Evolutionary conservation across 2,888 invertebrate genomes (phyloP).

Genomic region (Drosophila barbarae): DNA sequence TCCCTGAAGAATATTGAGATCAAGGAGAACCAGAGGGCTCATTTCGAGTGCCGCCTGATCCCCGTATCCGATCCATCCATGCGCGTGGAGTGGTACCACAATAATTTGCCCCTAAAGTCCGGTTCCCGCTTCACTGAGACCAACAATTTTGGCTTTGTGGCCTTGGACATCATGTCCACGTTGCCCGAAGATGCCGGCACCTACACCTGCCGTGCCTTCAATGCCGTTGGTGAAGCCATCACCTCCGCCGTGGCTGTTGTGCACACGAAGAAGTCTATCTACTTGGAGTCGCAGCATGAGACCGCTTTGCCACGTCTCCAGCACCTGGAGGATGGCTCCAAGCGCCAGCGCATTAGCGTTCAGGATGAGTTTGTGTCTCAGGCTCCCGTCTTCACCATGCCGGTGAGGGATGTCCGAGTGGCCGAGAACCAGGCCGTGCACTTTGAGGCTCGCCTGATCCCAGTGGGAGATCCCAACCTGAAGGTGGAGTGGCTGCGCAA

Average conservation of each 20-base stretch:
- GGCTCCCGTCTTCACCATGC: slow-evolving; percentile 95
- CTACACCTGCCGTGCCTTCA: slow-evolving; percentile 95
- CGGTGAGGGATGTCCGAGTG: slow-evolving; percentile 90
- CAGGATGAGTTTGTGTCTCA: slow-evolving; percentile 91
- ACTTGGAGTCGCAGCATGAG: slow-evolving; percentile 93
- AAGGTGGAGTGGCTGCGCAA: slow-evolving; percentile 96
- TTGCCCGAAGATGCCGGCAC: slow-evolving; percentile 98
- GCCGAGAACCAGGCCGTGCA: slow-evolving; percentile 96
- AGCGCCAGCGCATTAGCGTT: slow-evolving; percentile 86
- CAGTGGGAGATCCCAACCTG: slow-evolving; percentile 95
- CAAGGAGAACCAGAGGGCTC: slow-evolving; percentile 95
- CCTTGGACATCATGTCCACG: slow-evolving; percentile 96
- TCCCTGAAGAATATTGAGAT: slow-evolving; percentile 95
- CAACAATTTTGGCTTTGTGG: slow-evolving; percentile 98
- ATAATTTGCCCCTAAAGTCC: slow-evolving; percentile 92
- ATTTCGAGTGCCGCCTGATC: slow-evolving; percentile 95
- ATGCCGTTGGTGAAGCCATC: slow-evolving; percentile 94
- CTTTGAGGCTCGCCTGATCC: slow-evolving; percentile 95
- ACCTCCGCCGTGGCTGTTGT: slow-evolving; percentile 93
- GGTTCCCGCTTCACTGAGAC: slow-evolving; percentile 97
- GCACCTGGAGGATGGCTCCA: slow-evolving; percentile 89
- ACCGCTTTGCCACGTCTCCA: slow-evolving; percentile 89
- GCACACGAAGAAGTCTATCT: slow-evolving; percentile 91
- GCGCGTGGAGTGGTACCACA: slow-evolving; percentile 97
- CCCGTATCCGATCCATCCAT: slow-evolving; percentile 96